These are phyloP conservation scores for Erpetoichthys calabaricus DNA, from an alignment of 2,797 vertebrate genomes.

Conservation along the genomic window DNA sequence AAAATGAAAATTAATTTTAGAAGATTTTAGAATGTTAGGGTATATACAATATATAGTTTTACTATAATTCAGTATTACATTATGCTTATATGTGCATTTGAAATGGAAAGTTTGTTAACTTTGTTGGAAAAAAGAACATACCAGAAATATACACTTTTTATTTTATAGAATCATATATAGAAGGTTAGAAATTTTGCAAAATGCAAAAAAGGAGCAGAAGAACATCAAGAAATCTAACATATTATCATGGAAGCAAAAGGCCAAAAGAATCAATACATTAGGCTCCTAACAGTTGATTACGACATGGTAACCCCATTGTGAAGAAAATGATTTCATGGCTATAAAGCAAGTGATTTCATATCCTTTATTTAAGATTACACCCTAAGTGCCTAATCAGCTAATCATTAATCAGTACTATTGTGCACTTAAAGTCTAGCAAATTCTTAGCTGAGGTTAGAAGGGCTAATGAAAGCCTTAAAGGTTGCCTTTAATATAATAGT, in stretches of 20 bases:
- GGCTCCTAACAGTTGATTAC: conserved; percentile 53
- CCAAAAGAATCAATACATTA: conserved; percentile 40
- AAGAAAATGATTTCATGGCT: conserved; percentile 47
- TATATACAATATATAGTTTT: too few species aligned
- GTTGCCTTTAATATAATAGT: conserved; percentile 14
- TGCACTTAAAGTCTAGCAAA: conserved; percentile 33
- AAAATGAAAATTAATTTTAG: too few species aligned
- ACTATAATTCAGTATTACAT: too few species aligned
- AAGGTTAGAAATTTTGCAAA: too few species aligned
- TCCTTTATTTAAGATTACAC: conserved; percentile 57
- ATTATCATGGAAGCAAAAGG: conserved; percentile 37
- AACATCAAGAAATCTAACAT: conserved; percentile 28
- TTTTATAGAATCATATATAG: too few species aligned
- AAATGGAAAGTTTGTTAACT: too few species aligned
- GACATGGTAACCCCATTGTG: conserved; percentile 47
- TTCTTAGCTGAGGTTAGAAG: conserved; percentile 28
- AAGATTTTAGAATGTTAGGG: too few species aligned
- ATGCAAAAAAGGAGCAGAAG: too few species aligned
- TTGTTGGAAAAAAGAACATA: too few species aligned
- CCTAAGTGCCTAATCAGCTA: conserved; percentile 52
- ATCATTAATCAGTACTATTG: conserved; percentile 54
- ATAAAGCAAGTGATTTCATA: conserved; percentile 53
- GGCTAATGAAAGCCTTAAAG: conserved; percentile 14
- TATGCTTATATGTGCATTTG: too few species aligned
- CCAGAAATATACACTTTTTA: too few species aligned